Evolutionary conservation across 2,113 vertebrate species (phyloP).

Genomic region (Proteles cristata): DNA sequence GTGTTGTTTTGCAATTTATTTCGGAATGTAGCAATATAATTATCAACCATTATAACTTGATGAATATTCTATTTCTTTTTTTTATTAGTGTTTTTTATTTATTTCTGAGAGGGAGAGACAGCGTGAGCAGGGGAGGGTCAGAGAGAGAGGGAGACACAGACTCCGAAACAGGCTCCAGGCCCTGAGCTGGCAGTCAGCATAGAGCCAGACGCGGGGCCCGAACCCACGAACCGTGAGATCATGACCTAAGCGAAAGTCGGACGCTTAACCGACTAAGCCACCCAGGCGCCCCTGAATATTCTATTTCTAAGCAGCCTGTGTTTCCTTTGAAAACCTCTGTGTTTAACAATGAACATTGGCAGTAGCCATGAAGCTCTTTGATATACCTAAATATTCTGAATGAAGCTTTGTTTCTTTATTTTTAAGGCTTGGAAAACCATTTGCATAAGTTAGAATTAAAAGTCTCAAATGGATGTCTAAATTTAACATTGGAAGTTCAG

Average conservation of each 20-base stretch:
- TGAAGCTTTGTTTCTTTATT: slow-evolving; percentile 58
- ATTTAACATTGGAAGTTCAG: slow-evolving; percentile 70
- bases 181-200: too few species aligned
- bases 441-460: slow-evolving; percentile 80
- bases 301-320: slow-evolving; percentile 16
- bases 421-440: slow-evolving; percentile 60
- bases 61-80: slow-evolving; percentile 48
- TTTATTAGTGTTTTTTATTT: too few species aligned
- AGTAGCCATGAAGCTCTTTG: slow-evolving; percentile 80
- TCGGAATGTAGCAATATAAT: slow-evolving; percentile 50
- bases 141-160: too few species aligned
- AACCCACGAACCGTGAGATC: too few species aligned
- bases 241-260: too few species aligned
- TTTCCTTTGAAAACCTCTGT: slow-evolving; percentile 5
- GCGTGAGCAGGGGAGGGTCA: too few species aligned
- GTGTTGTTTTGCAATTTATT: slow-evolving; percentile 42
- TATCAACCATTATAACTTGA: slow-evolving; percentile 57
- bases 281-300: slow-evolving; percentile 5
- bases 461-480: slow-evolving; percentile 79
- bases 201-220: too few species aligned
- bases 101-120: too few species aligned
- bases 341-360: slow-evolving; percentile 60
- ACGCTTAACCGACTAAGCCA: too few species aligned
- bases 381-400: slow-evolving; percentile 82
- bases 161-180: too few species aligned